These are phyloP conservation scores for Sebastiscus albofasciatus DNA, from an alignment of 2,797 vertebrate genomes.

Conservation along the genomic window DNA sequence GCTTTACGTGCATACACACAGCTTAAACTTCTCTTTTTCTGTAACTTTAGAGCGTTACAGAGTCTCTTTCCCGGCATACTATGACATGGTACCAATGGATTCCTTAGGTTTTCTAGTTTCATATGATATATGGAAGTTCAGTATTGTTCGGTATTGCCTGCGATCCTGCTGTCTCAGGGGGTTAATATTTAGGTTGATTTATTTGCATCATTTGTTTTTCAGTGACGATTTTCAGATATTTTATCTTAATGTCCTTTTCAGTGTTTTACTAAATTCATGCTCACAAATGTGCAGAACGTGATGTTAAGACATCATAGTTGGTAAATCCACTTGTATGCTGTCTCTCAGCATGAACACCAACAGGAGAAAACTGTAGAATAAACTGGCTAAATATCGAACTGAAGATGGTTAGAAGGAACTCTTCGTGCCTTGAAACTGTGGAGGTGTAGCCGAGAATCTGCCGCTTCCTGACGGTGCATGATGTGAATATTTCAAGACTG, in stretches of 20 bases:
- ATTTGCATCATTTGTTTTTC: neutral
- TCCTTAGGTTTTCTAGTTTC: too few species aligned
- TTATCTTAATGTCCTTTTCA: neutral
- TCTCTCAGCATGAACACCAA: neutral
- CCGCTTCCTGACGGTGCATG: neutral
- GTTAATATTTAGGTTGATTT: neutral
- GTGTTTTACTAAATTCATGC: neutral
- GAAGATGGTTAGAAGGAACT: neutral
- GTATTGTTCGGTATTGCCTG: too few species aligned
- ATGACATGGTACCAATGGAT: too few species aligned
- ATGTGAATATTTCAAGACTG: constrained; percentile 8
- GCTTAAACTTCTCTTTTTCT: too few species aligned
- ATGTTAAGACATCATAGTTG: too few species aligned
- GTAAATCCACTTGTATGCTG: neutral
- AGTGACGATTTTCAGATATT: neutral
- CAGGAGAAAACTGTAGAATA: neutral
- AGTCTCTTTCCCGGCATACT: too few species aligned
- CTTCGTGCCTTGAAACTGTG: neutral
- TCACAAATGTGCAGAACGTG: neutral
- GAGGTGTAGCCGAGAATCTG: neutral
- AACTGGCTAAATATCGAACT: neutral
- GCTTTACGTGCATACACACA: too few species aligned
- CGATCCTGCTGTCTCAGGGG: too few species aligned
- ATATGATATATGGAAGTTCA: too few species aligned
- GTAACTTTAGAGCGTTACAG: too few species aligned